Evolutionary conservation across 1,140 invertebrate genomes (phyloP), one percentile per base, ranked within the genome.

Genomic region (Neodiprion pinetum): DNA sequence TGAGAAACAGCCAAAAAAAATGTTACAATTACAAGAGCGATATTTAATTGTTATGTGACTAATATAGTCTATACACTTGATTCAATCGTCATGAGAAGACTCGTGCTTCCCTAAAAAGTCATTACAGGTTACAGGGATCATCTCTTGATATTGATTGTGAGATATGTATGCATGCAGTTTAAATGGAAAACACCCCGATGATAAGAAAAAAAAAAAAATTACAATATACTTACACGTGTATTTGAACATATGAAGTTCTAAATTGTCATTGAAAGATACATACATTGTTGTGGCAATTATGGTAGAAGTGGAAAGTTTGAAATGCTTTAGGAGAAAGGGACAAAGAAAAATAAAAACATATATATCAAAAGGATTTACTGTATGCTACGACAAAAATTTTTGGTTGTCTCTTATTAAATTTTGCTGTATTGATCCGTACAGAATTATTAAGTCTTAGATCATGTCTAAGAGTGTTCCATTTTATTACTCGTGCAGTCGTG

Each of bases 401-500:
- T 61, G 53, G 53, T 61, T 61, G 70, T 70, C 77, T 79, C 73
- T 74, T 74, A 79, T 76, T 65, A 40, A 72, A 76, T 61, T 49
- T 61, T 49, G 68, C 28, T 72, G 74, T 72, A 72, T 73, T 75
- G 71, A 73, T 72, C 73, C 48, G 74, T 72, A 78, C 50, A 70
- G 73, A 75, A 61, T 61, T 14, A 61, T 61, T 83, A 83, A 84
- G 82, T 84, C 85, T 86, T 80, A 75, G 81, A 84, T 86, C 82
- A 81, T 81, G 78, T 82, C 82, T 81, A 84, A 79, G 84, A 85
- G 85, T 88, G 86, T 87, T 88, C 86, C 83, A 87, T 80, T 86
- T 83, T 81, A 82, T 82, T 71, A 61, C 53, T 61, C 53, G 53
- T 77, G 70, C 53, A 67, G 67, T 77, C 70, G 47, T 70, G 48